Base-by-base conservation (phyloP, 2,888 invertebrate genomes). In the Hypena proboscidalis region DNA sequence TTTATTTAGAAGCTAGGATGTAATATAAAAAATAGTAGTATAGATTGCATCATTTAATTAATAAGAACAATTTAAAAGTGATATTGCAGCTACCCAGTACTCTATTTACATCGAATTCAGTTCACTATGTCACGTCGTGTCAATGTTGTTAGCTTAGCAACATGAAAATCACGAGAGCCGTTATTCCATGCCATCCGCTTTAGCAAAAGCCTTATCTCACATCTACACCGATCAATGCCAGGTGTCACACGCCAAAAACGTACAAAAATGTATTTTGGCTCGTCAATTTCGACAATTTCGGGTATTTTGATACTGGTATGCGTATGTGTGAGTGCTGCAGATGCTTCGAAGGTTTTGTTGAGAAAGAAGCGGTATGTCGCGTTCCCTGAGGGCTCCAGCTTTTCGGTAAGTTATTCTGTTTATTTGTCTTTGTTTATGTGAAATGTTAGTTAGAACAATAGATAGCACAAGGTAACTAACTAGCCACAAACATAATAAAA, bases 331-430 rank as follows among this genome's bases (percentile, higher is more conserved):
- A 25, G 32, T 15, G 31, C 29, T 1, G 31, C 21, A 6, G 25
- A 34, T 25, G 22, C 22, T 36, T 33, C 53, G 0, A 66, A 40
- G 8, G 6, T 88, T 43, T 79, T 94, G 59, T 92, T 93, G 0
- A 86, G 94, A 37, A 86, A 83, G 49, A 93, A 92, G 65, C 90
- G 95, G 60, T 94, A 94, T 69, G 92, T 94, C 2, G 93, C 94
- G 2, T 95, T 95, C 78, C 94, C 94, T 4, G 94, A 94, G 70
- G 94, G 94, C n/a, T 93, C 94, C 6, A 94, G 93, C 80, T 93
- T 94, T 80, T 94, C 94, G 46, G 94, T 94, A 68, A 93, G 93
- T 91, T 17, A 5, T 26, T 10, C 1, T n/a, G n/a, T n/a, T n/a
- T n/a, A n/a, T 21, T 21, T 20, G 4, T 6, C 1, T 36, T 15